Evolutionary conservation across 2,797 vertebrate species (phyloP).

Genomic region (Atherinosoma microstoma): DNA sequence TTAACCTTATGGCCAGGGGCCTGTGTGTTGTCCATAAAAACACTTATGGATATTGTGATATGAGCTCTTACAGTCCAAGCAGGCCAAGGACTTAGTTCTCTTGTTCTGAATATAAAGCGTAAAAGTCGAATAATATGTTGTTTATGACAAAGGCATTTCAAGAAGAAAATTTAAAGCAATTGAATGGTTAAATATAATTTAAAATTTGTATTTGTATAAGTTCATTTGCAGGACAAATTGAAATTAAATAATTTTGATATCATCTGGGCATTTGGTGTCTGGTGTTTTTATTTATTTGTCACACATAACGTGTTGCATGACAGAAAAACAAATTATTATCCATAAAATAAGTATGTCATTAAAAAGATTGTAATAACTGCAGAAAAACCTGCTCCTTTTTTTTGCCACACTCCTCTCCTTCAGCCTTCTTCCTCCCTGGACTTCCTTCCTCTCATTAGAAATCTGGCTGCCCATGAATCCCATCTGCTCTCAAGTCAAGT

Average conservation of each 20-base stretch:
- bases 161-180: constrained; percentile 61
- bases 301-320: neutral
- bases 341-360: neutral
- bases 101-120: constrained; percentile 35
- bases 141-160: constrained; percentile 41
- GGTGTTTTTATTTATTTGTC: constrained; percentile 43
- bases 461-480: constrained; percentile 63
- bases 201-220: constrained; percentile 53
- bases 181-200: constrained; percentile 60
- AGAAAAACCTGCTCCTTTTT: neutral
- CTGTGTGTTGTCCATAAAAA: constrained; percentile 47
- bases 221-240: constrained; percentile 87
- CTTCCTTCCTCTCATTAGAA: constrained; percentile 76
- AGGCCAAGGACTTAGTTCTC: constrained; percentile 76
- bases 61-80: constrained; percentile 74
- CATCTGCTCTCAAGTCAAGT: constrained; percentile 36
- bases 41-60: constrained; percentile 33
- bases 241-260: constrained; percentile 81
- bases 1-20: constrained; percentile 78
- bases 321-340: neutral
- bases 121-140: constrained; percentile 27
- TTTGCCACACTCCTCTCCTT: constrained; percentile 20
- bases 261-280: constrained; percentile 55
- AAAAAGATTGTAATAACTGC: neutral
- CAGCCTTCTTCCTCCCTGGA: constrained; percentile 49